Evolutionary conservation across 1,140 invertebrate species (phyloP).

Genomic region (Anastrepha ludens): DNA sequence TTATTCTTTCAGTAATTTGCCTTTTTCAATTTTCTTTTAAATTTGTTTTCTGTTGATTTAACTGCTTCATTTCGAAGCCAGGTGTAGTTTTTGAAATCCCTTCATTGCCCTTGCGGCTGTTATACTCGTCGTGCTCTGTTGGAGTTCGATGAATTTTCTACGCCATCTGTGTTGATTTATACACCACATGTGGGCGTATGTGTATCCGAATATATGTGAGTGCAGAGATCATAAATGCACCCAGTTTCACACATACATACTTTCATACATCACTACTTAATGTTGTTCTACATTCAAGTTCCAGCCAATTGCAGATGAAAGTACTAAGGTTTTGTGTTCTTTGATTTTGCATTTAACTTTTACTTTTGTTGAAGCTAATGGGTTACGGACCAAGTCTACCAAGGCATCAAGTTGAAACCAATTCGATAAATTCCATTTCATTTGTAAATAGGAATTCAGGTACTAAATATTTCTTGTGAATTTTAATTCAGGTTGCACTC

Average conservation of each 20-base stretch:
- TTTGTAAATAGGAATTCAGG: not conserved
- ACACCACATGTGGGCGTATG: not conserved
- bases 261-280: not conserved
- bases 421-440: not conserved
- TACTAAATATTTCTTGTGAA: no score
- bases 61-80: no score
- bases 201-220: not conserved
- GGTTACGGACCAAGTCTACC: not conserved
- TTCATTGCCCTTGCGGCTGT: not conserved
- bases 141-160: constrained; percentile 34
- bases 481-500: no score
- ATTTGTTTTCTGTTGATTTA: no score
- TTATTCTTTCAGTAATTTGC: no score
- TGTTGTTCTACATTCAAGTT: not conserved
- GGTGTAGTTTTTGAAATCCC: no score
- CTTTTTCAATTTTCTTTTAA: no score
- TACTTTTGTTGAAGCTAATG: not conserved
- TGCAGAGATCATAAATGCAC: not conserved
- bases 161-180: constrained; percentile 40
- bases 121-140: constrained; percentile 17
- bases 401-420: not conserved
- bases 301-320: not conserved
- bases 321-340: not conserved
- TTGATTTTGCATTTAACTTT: constrained; percentile 18
- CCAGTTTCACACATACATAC: not conserved